phyloP scores from a whole-genome alignment of 1,140 invertebrate species.

The Musca vetustissima region DNA sequence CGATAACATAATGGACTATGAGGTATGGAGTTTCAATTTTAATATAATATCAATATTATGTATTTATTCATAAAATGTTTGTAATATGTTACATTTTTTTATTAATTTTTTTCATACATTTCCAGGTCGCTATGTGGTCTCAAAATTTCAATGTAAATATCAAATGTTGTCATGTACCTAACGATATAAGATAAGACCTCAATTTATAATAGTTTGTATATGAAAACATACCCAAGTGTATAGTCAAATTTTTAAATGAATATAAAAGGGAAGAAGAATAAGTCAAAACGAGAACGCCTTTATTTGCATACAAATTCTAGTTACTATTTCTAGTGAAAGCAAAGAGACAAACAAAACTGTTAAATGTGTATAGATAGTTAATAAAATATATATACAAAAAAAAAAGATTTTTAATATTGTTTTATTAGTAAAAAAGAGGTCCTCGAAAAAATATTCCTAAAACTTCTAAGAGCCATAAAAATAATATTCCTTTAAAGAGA shows the following conservation, averaged over 20 bases:
- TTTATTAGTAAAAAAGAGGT: too few species aligned
- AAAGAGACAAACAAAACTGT: constrained; percentile 4
- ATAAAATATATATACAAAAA: constrained; percentile 1
- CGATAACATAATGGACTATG: constrained; percentile 70
- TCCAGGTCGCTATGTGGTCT: constrained; percentile 44
- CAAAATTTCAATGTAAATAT: constrained; percentile 48
- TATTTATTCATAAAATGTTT: too few species aligned
- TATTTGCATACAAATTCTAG: neutral
- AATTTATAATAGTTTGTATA: neutral
- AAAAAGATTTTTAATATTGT: too few species aligned
- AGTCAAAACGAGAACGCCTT: neutral
- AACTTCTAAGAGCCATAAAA: too few species aligned
- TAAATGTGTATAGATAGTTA: constrained; percentile 16
- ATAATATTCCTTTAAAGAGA: too few species aligned
- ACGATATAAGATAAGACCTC: constrained; percentile 23
- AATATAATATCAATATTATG: too few species aligned
- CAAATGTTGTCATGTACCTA: constrained; percentile 43
- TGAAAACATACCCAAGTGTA: neutral
- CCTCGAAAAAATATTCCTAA: too few species aligned
- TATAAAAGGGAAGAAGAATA: neutral
- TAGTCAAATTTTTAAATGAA: constrained; percentile 11
- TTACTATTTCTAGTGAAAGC: neutral
- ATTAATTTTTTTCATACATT: constrained; percentile 29
- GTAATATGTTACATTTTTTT: neutral
- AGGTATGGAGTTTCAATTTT: constrained; percentile 57